Base-by-base conservation (phyloP, 1,140 invertebrate genomes). In the Heliconius melpomene region DNA sequence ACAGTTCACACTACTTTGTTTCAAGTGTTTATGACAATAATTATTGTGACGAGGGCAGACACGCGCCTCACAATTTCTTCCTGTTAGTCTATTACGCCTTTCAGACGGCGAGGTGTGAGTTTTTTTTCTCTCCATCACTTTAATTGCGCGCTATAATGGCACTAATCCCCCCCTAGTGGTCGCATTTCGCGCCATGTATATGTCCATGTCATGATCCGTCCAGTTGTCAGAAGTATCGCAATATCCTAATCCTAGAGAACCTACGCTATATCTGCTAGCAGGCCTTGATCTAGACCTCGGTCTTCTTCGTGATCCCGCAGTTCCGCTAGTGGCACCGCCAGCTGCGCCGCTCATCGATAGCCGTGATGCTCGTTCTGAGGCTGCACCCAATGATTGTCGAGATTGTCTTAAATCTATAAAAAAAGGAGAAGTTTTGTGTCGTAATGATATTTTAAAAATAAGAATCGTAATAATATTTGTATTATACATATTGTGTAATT, bases 131-230 rank as follows among this genome's bases (percentile, higher is more conserved):
- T 85, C 85, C 86, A 84, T 80, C 81, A 83, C 71, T 50, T 82
- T 79, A 77, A 81, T 84, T 76, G 82, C 88, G 85, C 94, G 94
- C 96, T 96, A 97, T 94, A 98, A 96, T 84, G 97, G 97, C 85
- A 98, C 97, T 81, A 98, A 94, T 78, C 97, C 97, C 85, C 97
- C 97, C 86, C 98, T 96, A 66, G 97, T 97, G 20, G 98, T 98
- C 75, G 97, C 97, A 94, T 98, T 98, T 86, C 98, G 96, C 76
- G 98, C 97, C 96, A 98, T 98, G 93, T 99, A 99, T 86, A 98
- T 98, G 84, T 99, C 98, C 97, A 98, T 98, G 90, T 98, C 98
- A 90, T 98, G 98, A 92, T 99, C 98, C 75, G 98, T 99, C 98
- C 98, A 98, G 90, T 98, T 98, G 90, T 98, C 97, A 57, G 97